Conservation (phyloP, 2,113 vertebrate species). For the Typhlomys cinereus region DNA sequence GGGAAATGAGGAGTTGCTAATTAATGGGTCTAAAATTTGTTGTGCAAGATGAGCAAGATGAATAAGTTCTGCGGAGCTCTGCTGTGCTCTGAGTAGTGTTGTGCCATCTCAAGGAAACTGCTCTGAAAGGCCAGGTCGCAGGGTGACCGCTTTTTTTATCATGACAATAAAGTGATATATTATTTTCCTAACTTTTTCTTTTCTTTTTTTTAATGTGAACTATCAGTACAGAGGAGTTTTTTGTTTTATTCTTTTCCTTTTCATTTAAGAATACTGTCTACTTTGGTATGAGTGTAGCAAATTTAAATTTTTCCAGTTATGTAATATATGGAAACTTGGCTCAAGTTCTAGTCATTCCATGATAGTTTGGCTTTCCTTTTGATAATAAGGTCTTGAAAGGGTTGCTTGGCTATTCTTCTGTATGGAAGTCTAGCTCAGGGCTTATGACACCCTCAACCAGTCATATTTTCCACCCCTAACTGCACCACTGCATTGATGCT, state of each 20-base stretch:
- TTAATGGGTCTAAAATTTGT: background rate
- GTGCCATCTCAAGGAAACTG: background rate
- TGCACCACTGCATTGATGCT: background rate
- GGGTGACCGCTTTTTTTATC: background rate
- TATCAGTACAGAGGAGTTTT: background rate
- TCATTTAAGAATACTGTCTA: constrained; percentile 44
- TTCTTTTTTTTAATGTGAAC: background rate
- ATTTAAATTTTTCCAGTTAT: constrained; percentile 72
- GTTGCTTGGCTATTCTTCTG: background rate
- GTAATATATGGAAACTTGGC: constrained; percentile 63
- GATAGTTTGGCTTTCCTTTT: constrained; percentile 37
- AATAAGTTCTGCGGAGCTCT: background rate
- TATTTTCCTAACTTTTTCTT: no score
- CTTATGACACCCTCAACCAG: background rate
- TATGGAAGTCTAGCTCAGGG: background rate
- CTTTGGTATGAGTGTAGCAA: constrained; percentile 49
- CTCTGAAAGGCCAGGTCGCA: background rate
- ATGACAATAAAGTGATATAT: background rate
- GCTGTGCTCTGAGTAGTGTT: no score
- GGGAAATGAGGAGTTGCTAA: background rate
- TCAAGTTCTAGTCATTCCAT: constrained; percentile 45
- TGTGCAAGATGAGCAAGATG: no score
- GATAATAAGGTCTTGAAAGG: background rate
- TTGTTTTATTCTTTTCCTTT: constrained; percentile 54
- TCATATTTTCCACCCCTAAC: background rate